phyloP scores from a whole-genome alignment of 92 coral and sea anemone genomes.

The Phenganax subtilis region DNA sequence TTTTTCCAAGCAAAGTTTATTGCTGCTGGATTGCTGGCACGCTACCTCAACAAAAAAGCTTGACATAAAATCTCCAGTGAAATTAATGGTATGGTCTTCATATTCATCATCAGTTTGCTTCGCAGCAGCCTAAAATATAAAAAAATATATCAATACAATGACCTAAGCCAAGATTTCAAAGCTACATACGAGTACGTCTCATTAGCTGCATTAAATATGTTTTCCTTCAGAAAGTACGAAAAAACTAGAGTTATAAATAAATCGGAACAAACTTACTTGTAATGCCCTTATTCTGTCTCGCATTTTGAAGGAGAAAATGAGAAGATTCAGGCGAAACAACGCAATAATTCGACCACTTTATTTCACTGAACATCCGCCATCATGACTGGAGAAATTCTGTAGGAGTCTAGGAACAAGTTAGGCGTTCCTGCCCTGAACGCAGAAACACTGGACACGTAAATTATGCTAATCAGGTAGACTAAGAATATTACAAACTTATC shows the following conservation, averaged over 20 bases:
- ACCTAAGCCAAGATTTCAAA: neutral
- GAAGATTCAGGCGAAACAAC: constrained; percentile 5
- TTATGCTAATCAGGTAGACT: neutral
- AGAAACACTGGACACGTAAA: neutral
- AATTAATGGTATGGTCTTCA: constrained; percentile 10
- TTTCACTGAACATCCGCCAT: constrained; percentile 27
- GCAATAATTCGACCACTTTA: neutral
- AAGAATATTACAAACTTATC: neutral
- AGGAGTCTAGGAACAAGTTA: constrained; percentile 14
- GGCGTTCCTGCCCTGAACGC: constrained; percentile 21
- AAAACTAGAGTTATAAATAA: neutral
- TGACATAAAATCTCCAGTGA: constrained; percentile 29
- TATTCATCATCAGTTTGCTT: constrained; percentile 35
- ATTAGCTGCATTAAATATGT: neutral
- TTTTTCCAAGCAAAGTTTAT: neutral
- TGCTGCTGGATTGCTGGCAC: neutral
- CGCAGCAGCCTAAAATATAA: constrained; percentile 4
- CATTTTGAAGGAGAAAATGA: constrained; percentile 10
- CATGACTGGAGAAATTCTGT: constrained; percentile 1
- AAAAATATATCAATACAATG: neutral
- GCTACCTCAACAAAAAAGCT: constrained; percentile 24
- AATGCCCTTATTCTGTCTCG: constrained; percentile 32
- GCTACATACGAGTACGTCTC: neutral
- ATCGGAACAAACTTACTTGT: constrained; percentile 8
- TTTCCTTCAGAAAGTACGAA: neutral